Percentiles rank a stretch among this genome's conserved stretches.
phyloP scores from a whole-genome alignment of 2,888 invertebrate genomes.

The Eurois occulta region DNA sequence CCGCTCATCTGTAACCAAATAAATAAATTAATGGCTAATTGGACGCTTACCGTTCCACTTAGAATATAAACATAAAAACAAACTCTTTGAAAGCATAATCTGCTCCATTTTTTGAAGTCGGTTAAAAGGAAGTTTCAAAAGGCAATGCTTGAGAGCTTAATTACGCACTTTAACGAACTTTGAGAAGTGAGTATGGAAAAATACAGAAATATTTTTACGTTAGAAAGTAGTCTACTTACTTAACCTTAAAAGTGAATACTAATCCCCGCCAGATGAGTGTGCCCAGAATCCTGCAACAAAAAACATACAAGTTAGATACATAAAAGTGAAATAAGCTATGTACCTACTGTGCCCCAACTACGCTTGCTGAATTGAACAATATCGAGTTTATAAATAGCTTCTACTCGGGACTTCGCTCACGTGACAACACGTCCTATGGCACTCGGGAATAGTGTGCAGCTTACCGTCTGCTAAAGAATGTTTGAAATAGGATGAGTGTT shows the following conservation, averaged over 20 bases:
- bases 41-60: too few relatives aligned
- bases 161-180: background rate
- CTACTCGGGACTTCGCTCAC: background rate
- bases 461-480: background rate
- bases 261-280: background rate
- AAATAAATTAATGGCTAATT: background rate
- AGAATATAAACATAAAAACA: background rate
- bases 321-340: background rate
- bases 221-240: conserved; percentile 4
- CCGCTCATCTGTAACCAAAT: conserved; percentile 26
- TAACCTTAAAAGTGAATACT: background rate
- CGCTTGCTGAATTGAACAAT: background rate
- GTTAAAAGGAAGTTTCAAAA: background rate
- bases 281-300: conserved; percentile 25
- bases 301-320: conserved; percentile 6
- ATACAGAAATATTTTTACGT: background rate
- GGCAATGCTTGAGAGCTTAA: background rate
- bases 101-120: background rate
- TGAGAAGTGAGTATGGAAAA: background rate
- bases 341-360: background rate
- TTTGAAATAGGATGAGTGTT: background rate
- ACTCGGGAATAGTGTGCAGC: background rate
- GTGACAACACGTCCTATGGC: background rate
- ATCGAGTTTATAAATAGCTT: background rate
- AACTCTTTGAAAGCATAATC: background rate